Evolutionary conservation across 2,888 invertebrate species (phyloP).

Genomic region (Heliconius aoede): DNA sequence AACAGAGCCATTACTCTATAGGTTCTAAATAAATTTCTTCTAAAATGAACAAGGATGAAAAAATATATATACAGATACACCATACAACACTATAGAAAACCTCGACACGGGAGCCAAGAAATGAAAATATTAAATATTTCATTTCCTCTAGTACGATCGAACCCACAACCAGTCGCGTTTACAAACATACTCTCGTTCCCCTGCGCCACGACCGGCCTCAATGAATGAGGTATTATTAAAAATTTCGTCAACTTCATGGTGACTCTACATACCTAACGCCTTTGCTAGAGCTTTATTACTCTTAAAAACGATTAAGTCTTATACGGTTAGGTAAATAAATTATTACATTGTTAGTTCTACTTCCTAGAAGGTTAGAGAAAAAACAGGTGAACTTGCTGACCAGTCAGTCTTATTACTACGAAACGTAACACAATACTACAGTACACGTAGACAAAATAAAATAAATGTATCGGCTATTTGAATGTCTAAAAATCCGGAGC

Average conservation of each 20-base stretch:
- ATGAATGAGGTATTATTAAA: not conserved
- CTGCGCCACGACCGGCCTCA: too few relatives aligned
- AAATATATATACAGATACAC: too few relatives aligned
- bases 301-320: conserved; percentile 53
- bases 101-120: too few relatives aligned
- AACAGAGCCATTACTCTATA: not conserved
- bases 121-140: too few relatives aligned
- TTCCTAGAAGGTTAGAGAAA: conserved; percentile 29
- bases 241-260: conserved; percentile 31
- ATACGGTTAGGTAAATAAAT: conserved; percentile 57
- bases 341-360: conserved; percentile 40
- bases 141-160: too few relatives aligned
- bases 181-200: too few relatives aligned
- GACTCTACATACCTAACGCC: conserved; percentile 46
- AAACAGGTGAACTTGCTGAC: conserved; percentile 26
- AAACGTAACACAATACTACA: not conserved
- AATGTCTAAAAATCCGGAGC: not conserved
- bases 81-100: too few relatives aligned
- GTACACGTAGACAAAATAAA: too few relatives aligned
- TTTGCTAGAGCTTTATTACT: conserved; percentile 53
- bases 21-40: not conserved
- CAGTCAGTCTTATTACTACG: not conserved
- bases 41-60: too few relatives aligned
- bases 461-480: too few relatives aligned
- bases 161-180: too few relatives aligned